Conservation (phyloP, 2,797 vertebrate species). For the Mycteria americana region DNA sequence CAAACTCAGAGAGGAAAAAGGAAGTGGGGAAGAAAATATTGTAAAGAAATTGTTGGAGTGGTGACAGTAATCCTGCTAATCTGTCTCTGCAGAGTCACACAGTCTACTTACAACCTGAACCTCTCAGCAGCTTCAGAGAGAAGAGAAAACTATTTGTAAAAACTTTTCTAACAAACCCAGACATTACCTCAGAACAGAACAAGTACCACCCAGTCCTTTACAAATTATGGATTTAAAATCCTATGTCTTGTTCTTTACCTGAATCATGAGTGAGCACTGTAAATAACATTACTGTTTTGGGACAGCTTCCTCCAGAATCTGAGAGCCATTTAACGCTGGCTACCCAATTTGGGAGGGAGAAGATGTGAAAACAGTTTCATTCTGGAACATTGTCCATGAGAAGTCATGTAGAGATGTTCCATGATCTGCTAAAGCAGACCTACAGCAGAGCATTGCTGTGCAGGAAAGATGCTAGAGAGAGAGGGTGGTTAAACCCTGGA, state of each 20-base stretch:
- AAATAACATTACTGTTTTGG: neutral
- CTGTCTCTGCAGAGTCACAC: neutral
- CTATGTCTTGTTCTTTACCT: neutral
- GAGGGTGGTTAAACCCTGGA: neutral
- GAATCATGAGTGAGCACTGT: neutral
- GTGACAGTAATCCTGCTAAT: neutral
- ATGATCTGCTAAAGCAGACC: neutral
- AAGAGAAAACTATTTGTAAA: neutral
- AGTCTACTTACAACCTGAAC: neutral
- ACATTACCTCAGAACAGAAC: neutral
- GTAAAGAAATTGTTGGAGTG: neutral
- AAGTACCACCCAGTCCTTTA: neutral
- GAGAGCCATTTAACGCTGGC: neutral
- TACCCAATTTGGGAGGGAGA: neutral
- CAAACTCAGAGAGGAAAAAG: neutral
- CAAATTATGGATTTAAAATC: neutral
- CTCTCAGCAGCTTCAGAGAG: neutral
- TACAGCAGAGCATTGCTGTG: neutral
- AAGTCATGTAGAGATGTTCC: neutral
- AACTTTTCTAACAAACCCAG: neutral
- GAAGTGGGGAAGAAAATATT: neutral
- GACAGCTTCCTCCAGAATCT: neutral
- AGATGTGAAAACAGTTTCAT: neutral
- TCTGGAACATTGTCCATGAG: neutral
- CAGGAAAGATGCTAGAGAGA: neutral